Evolutionary conservation across 2,797 vertebrate species (phyloP).

Genomic region (Propithecus perrieri): DNA sequence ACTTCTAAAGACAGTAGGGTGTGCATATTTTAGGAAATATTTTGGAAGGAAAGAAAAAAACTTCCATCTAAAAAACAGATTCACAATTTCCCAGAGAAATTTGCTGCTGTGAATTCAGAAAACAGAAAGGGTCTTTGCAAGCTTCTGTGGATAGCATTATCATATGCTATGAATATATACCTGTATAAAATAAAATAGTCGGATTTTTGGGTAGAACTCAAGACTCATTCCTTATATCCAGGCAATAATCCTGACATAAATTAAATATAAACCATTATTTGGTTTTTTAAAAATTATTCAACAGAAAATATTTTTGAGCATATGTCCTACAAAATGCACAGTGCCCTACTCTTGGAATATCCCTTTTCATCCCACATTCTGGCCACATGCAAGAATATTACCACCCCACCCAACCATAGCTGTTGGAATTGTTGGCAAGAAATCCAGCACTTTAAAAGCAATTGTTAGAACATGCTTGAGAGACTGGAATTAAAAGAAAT

Average conservation of each 20-base stretch:
- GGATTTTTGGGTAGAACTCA: not conserved
- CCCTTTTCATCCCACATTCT: not conserved
- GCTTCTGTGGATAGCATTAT: not conserved
- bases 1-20: not conserved
- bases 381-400: not conserved
- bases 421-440: not conserved
- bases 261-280: not conserved
- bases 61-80: not conserved
- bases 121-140: not conserved
- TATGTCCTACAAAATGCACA: not conserved
- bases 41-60: not conserved
- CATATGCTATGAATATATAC: not conserved
- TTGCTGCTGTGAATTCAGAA: not conserved
- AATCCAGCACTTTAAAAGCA: not conserved
- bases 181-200: not conserved
- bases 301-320: not conserved
- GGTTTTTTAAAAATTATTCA: not conserved
- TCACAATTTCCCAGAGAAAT: not conserved
- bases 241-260: not conserved
- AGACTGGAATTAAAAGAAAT: not conserved
- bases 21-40: not conserved
- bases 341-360: accelerated
- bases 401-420: not conserved
- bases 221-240: not conserved
- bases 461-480: not conserved